Evolutionary conservation across 1,140 invertebrate species (phyloP).

Genomic region (Dufourea novaeangliae): DNA sequence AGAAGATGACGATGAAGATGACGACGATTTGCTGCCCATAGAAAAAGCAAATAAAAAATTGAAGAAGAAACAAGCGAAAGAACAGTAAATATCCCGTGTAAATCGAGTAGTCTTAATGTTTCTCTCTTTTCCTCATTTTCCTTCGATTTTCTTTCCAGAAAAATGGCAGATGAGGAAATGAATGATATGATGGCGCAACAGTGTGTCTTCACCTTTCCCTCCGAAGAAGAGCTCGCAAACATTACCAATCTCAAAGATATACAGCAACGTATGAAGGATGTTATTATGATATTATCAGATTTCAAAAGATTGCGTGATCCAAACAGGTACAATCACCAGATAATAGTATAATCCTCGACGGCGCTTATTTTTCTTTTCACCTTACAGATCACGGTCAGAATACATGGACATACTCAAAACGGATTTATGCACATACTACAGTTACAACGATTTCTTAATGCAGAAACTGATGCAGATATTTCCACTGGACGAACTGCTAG

Average conservation of each 20-base stretch:
- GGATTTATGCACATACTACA: conserved; percentile 97
- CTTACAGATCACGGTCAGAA: conserved; percentile 87
- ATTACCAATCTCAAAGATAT: conserved; percentile 90
- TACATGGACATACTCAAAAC: conserved; percentile 90
- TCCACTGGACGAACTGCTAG: conserved; percentile 92
- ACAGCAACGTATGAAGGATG: conserved; percentile 95
- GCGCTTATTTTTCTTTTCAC: conserved; percentile 50
- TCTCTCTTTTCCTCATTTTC: not conserved
- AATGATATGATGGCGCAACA: conserved; percentile 88
- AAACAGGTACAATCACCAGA: conserved; percentile 81
- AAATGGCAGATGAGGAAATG: conserved; percentile 91
- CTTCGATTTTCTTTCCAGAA: conserved; percentile 79
- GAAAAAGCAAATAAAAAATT: conserved; percentile 93
- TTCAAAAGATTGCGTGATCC: conserved; percentile 91
- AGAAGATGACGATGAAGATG: conserved; percentile 80
- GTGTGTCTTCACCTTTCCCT: conserved; percentile 89
- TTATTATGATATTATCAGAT: conserved; percentile 93
- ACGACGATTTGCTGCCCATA: conserved; percentile 90
- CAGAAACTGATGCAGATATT: conserved; percentile 97
- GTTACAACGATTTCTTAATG: conserved; percentile 98
- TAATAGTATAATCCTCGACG: not conserved
- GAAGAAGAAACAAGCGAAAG: conserved; percentile 86
- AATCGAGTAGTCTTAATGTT: not conserved
- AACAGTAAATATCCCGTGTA: conserved; percentile 73
- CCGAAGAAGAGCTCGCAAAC: conserved; percentile 87